Base-by-base conservation (phyloP, 2,113 vertebrate genomes). In the Aptenodytes patagonicus region DNA sequence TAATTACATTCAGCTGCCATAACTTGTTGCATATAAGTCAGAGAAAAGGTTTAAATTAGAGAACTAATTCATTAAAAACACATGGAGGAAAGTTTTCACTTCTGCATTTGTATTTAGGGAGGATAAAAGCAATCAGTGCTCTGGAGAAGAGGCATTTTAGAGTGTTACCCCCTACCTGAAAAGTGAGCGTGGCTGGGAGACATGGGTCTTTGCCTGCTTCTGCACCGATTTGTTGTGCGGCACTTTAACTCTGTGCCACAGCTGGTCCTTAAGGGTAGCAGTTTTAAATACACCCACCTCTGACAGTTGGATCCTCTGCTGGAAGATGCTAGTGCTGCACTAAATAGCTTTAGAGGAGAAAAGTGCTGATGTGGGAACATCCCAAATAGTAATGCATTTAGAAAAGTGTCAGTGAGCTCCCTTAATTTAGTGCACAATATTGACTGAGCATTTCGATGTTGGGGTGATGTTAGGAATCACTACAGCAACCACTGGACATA, bases 121-220 rank as follows among this genome's bases (percentile, higher is more conserved):
- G 42, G 38, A 70, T 46, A 55, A 91, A 81, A 87, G 32, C 34
- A 57, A 16, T 46, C 46, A 42, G 55, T 69, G 47, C 51, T 87
- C 29, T 73, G 38, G 42, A 70, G 42, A 17, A 57, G 60, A 85
- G 36, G 31, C 49, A 54, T 32, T 81, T 38, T 36, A 44, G 44
- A 72, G 36, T 18, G 49, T 82, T 61, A 61, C 19, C 60, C 20
- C 18, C 65, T 58, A 6, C 70, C n/a, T 79, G 82, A 82, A 75
- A n/a, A 64, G 49, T 21, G 52, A 79, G 25, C 0, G 0, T 71
- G 57, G 55, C 78, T 69, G 75, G 0, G 5, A 57, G 2, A 0
- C 6, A 2, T 44, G 58, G 58, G 52, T 26, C 71, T 83, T 61
- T 28, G 47, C 52, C 57, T 60, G 51, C 46, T 36, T n/a, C 52